A percentile compares a stretch with the other conserved stretches of the same genome.
These are phyloP conservation scores for Cyclina sinensis DNA, from an alignment of 1,140 invertebrate genomes.

Conservation along the genomic window DNA sequence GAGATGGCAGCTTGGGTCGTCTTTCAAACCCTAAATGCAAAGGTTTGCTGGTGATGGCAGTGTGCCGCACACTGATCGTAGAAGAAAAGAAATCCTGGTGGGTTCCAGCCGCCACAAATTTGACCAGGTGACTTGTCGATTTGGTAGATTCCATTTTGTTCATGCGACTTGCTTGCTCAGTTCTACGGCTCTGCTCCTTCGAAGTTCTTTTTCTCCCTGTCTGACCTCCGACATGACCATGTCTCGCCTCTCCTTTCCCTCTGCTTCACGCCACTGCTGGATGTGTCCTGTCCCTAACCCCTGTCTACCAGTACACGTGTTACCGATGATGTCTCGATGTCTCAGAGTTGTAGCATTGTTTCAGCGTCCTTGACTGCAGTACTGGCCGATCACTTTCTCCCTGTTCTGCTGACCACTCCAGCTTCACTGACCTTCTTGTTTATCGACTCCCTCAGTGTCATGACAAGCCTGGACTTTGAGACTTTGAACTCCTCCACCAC, in stretches of 20 bases:
- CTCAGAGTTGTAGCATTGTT: no score
- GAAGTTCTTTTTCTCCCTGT: not conserved
- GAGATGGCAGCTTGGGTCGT: constrained; percentile 22
- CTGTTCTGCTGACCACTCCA: constrained; percentile 15
- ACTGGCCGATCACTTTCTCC: constrained; percentile 26
- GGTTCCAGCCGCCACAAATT: constrained; percentile 58
- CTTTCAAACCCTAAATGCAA: not conserved
- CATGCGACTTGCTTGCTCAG: not conserved
- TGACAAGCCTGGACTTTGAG: not conserved
- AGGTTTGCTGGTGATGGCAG: constrained; percentile 35
- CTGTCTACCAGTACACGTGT: not conserved
- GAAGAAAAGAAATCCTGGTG: constrained; percentile 46
- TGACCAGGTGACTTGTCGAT: constrained; percentile 32
- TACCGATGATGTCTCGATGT: no score
- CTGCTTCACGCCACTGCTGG: not conserved
- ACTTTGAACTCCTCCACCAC: constrained; percentile 52
- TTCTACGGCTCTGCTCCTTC: not conserved
- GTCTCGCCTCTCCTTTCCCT: not conserved
- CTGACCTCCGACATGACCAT: no score
- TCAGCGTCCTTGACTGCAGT: no score
- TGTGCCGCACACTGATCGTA: constrained; percentile 32
- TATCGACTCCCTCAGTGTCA: constrained; percentile 5
- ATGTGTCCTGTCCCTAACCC: not conserved
- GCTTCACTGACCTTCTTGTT: not conserved
- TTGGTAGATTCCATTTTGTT: constrained; percentile 30